These are phyloP conservation scores for Elephantulus edwardii DNA, from an alignment of 2,113 vertebrate species.

Conservation along the genomic window DNA sequence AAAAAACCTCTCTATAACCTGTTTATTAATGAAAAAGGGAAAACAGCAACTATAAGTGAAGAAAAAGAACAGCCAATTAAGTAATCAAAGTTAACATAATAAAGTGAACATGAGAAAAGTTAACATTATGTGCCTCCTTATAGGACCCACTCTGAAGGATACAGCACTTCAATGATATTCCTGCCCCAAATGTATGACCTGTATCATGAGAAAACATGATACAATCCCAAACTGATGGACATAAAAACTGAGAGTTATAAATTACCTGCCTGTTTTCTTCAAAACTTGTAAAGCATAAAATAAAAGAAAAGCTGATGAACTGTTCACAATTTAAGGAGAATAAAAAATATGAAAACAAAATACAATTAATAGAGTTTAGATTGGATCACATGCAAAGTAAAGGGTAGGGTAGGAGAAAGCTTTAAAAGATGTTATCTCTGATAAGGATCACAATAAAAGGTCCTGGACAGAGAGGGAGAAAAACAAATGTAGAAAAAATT, in stretches of 20 bases:
- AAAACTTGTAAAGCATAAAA: constrained; percentile 3
- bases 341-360: constrained; percentile 1
- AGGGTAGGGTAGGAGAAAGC: not conserved
- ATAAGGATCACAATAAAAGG: too few relatives aligned
- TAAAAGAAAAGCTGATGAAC: not conserved
- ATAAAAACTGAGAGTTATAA: too few relatives aligned
- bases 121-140: not conserved
- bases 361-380: not conserved
- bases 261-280: not conserved
- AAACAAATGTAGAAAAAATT: too few relatives aligned
- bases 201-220: not conserved
- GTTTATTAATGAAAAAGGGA: not conserved
- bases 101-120: not conserved
- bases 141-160: not conserved
- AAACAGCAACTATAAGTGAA: not conserved
- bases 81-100: not conserved
- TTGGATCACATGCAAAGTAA: too few relatives aligned
- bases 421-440: not conserved
- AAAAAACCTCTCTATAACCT: not conserved
- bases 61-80: not conserved
- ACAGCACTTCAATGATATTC: not conserved
- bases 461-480: too few relatives aligned
- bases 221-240: not conserved
- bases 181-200: not conserved
- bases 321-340: not conserved